phyloP scores from a whole-genome alignment of 2,113 vertebrate species.

The Myrmophylax atrothorax region DNA sequence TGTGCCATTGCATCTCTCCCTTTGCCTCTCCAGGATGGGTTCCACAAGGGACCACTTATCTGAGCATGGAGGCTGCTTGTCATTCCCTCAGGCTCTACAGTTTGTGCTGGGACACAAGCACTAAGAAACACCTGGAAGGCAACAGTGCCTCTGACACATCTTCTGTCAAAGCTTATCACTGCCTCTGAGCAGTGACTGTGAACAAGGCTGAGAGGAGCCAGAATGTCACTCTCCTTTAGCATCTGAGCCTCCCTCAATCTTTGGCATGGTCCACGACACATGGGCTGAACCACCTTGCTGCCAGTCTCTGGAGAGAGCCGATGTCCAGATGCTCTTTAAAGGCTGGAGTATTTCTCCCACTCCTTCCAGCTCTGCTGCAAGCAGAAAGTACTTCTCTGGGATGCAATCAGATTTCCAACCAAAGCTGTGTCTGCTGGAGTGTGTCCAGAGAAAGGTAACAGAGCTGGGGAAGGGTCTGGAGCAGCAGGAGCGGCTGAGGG shows the following conservation, averaged over 20 bases:
- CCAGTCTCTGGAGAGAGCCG: background rate
- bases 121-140: background rate
- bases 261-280: background rate
- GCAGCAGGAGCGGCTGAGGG: background rate
- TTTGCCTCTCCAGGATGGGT: background rate
- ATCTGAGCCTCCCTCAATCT: background rate
- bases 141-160: background rate
- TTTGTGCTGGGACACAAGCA: background rate
- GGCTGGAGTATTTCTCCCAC: background rate
- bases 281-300: background rate
- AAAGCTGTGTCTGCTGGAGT: background rate
- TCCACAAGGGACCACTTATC: background rate
- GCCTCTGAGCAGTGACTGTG: background rate
- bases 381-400: background rate
- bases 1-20: background rate
- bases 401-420: background rate
- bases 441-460: background rate
- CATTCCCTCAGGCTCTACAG: background rate
- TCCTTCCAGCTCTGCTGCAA: background rate
- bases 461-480: background rate
- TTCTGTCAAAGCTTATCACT: background rate
- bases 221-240: accelerated
- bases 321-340: background rate
- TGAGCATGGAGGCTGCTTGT: background rate
- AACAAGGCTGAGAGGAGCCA: background rate